Percentiles rank a stretch among this genome's conserved stretches.
phyloP scores from a whole-genome alignment of 2,888 invertebrate genomes.

The Leptopilina drosophilae region DNA sequence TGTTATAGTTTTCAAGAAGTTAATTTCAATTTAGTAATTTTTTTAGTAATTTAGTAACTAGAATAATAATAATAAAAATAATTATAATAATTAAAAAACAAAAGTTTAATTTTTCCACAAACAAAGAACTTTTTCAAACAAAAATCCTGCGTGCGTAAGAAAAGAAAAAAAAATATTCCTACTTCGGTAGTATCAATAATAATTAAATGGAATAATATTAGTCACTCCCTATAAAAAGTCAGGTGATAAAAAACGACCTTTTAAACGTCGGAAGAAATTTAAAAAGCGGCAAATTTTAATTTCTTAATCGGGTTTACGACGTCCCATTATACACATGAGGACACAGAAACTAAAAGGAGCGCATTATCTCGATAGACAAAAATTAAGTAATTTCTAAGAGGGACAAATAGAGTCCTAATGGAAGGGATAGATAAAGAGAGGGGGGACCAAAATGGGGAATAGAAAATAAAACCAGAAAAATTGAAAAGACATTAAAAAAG shows the following conservation, averaged over 20 bases:
- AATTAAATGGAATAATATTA: too few relatives aligned
- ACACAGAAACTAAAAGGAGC: too few relatives aligned
- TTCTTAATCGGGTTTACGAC: constrained; percentile 38
- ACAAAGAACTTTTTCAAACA: too few relatives aligned
- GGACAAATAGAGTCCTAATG: background rate
- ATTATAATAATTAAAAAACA: too few relatives aligned
- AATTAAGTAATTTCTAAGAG: background rate
- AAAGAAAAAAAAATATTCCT: too few relatives aligned
- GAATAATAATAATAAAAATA: too few relatives aligned
- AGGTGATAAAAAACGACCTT: constrained; percentile 31
- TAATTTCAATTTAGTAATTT: too few relatives aligned
- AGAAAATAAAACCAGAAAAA: background rate
- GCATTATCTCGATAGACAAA: background rate
- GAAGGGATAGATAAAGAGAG: constrained; percentile 35
- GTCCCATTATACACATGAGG: constrained; percentile 26
- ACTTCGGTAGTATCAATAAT: too few relatives aligned
- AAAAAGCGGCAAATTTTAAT: constrained; percentile 9
- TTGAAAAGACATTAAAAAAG: constrained; percentile 47
- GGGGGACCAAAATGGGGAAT: constrained; percentile 32
- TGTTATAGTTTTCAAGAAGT: too few relatives aligned
- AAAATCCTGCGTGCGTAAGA: too few relatives aligned
- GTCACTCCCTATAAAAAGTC: background rate
- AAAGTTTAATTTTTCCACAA: too few relatives aligned
- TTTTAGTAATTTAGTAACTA: too few relatives aligned
- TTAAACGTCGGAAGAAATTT: constrained; percentile 9